Evolutionary conservation across 2,797 vertebrate genomes (phyloP).

Genomic region (Typhlichthys subterraneus): DNA sequence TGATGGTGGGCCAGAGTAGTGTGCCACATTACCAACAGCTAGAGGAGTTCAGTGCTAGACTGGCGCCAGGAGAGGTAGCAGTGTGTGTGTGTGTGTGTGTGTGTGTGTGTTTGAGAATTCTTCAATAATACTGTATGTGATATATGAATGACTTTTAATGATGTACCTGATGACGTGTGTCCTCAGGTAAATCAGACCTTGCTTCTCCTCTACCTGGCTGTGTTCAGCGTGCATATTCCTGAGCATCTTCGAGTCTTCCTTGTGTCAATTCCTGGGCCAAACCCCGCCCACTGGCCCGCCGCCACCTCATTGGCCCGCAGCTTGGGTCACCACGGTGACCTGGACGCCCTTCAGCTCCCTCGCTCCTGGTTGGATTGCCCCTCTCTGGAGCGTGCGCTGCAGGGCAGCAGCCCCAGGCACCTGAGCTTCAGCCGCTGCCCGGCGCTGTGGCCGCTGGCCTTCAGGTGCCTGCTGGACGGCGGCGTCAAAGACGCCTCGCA

Average conservation of each 20-base stretch:
- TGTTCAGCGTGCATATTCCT: constrained; percentile 90
- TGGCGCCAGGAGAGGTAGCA: constrained; percentile 91
- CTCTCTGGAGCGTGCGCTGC: constrained; percentile 85
- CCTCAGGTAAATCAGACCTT: constrained; percentile 86
- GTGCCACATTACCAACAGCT: constrained; percentile 96
- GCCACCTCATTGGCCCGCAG: constrained; percentile 85
- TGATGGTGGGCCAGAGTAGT: constrained; percentile 97
- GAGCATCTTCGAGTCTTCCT: constrained; percentile 90
- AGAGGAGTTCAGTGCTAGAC: constrained; percentile 88
- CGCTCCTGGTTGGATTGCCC: constrained; percentile 88
- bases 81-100: not conserved
- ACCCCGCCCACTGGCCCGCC: constrained; percentile 82
- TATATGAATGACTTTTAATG: not conserved
- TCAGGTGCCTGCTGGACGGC: constrained; percentile 78
- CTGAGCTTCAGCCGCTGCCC: constrained; percentile 93
- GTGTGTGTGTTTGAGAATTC: not conserved
- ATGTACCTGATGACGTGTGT: constrained; percentile 10
- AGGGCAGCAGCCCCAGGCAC: constrained; percentile 88
- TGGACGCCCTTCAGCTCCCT: constrained; percentile 93
- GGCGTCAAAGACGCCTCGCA: constrained; percentile 82
- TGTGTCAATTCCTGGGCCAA: constrained; percentile 89
- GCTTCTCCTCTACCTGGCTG: constrained; percentile 91
- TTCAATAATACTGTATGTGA: not conserved
- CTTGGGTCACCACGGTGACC: constrained; percentile 79
- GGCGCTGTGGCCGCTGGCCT: constrained; percentile 83